These are phyloP conservation scores for honey bee (Apis mellifera) DNA, from an alignment of 1,140 invertebrate species.

Conservation along the genomic window Amel_HAv3.1 CM009943.2:8664001-8664500, in stretches of 20 bases:
- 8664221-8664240: neutral
- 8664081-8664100: constrained; percentile 34
- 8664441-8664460: neutral
- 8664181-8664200: neutral
- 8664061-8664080: constrained; percentile 18
- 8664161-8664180: constrained; percentile 19
- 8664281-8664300: constrained; percentile 39
- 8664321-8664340: constrained; percentile 64
- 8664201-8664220: too few species aligned
- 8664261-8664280: neutral
- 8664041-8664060: neutral
- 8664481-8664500: neutral
- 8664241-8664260: neutral
- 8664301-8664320: constrained; percentile 57
- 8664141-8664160: constrained; percentile 40
- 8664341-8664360: constrained; percentile 54
- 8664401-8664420: constrained; percentile 17
- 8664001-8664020: constrained; percentile 3
- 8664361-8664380: constrained; percentile 63
- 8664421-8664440: constrained; percentile 20
- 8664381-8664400: constrained; percentile 51
- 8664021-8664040: constrained; percentile 33
- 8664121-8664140: neutral
- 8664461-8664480: neutral
- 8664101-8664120: constrained; percentile 48